Conservation (phyloP, 2,113 vertebrate genomes). For the Clarias macrocephalus region DNA sequence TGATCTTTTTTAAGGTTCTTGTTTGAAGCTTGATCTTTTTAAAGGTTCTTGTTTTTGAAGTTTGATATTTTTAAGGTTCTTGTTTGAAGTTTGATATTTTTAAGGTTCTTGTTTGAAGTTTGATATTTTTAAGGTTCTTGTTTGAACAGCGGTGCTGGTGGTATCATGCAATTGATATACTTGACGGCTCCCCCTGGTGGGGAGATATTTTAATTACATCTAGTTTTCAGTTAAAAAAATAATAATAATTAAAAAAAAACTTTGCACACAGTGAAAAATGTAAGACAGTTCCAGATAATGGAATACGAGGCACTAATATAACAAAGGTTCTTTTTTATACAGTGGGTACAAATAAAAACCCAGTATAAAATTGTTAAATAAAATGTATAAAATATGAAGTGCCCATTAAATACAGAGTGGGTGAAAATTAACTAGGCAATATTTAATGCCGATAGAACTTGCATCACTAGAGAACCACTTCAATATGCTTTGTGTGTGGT, state of each 20-base stretch:
- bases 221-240: neutral
- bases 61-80: too few species aligned
- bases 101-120: neutral
- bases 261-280: neutral
- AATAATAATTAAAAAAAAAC: too few species aligned
- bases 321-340: neutral
- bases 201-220: neutral
- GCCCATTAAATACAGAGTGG: neutral
- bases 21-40: neutral
- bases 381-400: neutral
- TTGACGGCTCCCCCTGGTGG: constrained; percentile 5
- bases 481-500: too few species aligned
- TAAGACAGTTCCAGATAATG: neutral
- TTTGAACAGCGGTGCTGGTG: neutral
- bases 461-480: too few species aligned
- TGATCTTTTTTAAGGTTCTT: neutral
- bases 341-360: neutral
- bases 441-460: too few species aligned
- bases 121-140: too few species aligned
- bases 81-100: neutral
- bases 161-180: neutral
- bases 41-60: neutral
- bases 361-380: neutral
- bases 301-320: neutral
- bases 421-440: too few species aligned